Base-by-base conservation (phyloP, 2,113 vertebrate genomes). In the Hemiscyllium ocellatum region DNA sequence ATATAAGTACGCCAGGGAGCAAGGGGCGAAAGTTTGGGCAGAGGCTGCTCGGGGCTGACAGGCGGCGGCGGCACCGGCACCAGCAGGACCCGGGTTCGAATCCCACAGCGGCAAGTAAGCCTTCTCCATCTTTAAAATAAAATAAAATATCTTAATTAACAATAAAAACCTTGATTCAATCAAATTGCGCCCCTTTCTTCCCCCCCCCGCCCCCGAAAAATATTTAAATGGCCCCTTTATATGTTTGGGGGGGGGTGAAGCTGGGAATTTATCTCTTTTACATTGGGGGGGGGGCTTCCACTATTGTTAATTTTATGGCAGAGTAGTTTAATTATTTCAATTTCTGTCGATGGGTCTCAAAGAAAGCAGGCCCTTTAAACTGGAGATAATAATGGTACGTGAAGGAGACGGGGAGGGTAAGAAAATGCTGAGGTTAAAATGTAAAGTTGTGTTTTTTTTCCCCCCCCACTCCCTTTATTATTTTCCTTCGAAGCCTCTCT, bases 1-100 rank as follows among this genome's bases (percentile, higher is more conserved):
- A 97, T 98, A 98, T 98, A 98, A 98, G 98, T 97, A 96, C 98
- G 97, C 97, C 94, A 96, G 97, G 97, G 97, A 97, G 97, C 97
- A 97, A 97, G 97, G 97, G 97, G 97, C 96, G 96, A 97, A 98
- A 98, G 97, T 98, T 98, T 97, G 91, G 91, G 91, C 91, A 42
- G 91, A 65, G 91, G 91, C 87, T 13, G 83, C 47, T 86, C 83
- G 56, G 85, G 85, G 50, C 26, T 33, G 89, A 66, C 26, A 90
- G 87, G 65, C 65, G 91, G 91, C 33, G n/a, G 90, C 90, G 66
- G 68, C 15, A 47, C 19, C 91, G n/a, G 0, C 89, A 29, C 29
- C n/a, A 7, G n/a, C 90, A 3, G 89, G 52, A 65, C 90, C 61
- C 61, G 56, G 56, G 52, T 24, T 56, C 56, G 90, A 33, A 65